These are phyloP conservation scores for Fregata magnificens DNA, from an alignment of 2,113 vertebrate genomes.

Conservation along the genomic window DNA sequence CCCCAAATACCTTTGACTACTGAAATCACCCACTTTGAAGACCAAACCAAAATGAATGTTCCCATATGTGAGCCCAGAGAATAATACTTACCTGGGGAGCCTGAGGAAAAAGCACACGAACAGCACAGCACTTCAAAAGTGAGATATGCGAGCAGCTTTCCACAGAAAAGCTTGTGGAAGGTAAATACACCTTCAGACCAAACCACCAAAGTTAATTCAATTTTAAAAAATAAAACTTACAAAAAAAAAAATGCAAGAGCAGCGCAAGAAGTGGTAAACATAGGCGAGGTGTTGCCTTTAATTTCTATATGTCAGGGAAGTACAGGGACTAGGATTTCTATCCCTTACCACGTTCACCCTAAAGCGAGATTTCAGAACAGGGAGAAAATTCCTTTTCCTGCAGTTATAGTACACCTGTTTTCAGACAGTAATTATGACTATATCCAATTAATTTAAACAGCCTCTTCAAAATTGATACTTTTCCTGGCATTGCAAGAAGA, in stretches of 20 bases:
- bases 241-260: neutral
- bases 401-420: neutral
- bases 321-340: neutral
- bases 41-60: neutral
- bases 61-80: neutral
- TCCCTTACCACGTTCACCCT: rapidly evolving
- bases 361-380: neutral
- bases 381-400: neutral
- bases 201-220: neutral
- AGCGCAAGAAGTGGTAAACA: neutral
- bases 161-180: neutral
- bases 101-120: neutral
- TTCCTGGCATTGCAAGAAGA: neutral
- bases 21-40: neutral
- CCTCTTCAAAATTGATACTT: neutral
- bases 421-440: neutral
- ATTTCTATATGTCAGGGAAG: neutral
- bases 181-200: neutral
- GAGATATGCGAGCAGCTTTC: rapidly evolving
- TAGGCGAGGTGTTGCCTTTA: neutral
- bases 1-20: neutral
- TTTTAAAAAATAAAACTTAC: neutral
- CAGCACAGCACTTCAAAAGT: neutral
- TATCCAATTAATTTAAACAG: neutral
- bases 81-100: neutral